Evolutionary conservation across 2,888 invertebrate genomes (phyloP), one percentile per base, ranked within the genome.

Genomic region (Podotricha telesiphe): DNA sequence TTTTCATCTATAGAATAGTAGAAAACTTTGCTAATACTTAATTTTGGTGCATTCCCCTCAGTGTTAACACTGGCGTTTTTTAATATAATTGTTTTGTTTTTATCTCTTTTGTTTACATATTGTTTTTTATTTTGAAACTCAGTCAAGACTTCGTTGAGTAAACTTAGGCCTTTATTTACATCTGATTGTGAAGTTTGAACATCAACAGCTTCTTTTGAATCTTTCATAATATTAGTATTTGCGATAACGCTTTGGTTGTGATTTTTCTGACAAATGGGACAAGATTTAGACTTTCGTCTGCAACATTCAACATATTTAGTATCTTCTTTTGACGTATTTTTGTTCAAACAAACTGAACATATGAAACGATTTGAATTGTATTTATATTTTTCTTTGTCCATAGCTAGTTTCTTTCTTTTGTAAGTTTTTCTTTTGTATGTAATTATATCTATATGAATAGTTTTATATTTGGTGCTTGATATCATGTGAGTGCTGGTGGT

Each of bases 111-210:
- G 3, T 20, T 28, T 1, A 76, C 78, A 5, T 76, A 56, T 56
- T 80, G 79, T 73, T 89, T 89, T 65, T 87, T 89, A 66, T 75
- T 86, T 75, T 91, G 87, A 65, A 91, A 91, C 0, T 86, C 89
- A 6, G 84, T 87, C 2, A 92, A 72, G 0, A 92, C 90, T 82
- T 91, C 91, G 61, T 89, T 88, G 0, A 92, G 74, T n/a, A 92
- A 76, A 47, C 79, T 83, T 0, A 89, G 47, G 2, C 85, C 86
- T 75, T 87, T 81, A 5, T 75, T 72, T 0, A 86, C 75, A 68
- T 87, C 83, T 1, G 82, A 76, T 53, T 82, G 76, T 0, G 82
- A 81, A 0, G 88, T 89, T 72, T 89, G 89, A 1, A 85, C 80
- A 0, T 77, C 5, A 17, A 67, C 58, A 8, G n/a, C 3, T 62